Evolutionary conservation across 2,797 vertebrate genomes (phyloP).

Genomic region (Sebastes minor): DNA sequence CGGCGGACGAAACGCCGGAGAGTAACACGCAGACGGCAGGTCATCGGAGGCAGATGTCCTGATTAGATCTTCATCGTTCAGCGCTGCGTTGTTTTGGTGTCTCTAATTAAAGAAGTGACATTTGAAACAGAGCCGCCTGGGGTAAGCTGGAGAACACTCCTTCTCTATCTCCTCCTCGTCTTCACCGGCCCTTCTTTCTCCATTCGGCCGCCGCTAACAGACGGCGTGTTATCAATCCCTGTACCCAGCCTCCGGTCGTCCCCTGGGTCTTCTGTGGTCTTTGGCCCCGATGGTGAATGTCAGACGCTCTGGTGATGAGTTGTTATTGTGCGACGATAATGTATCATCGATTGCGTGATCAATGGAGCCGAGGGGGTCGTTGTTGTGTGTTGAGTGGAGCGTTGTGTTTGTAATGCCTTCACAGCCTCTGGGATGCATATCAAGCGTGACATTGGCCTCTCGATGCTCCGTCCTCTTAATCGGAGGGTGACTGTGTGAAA

Average conservation of each 20-base stretch:
- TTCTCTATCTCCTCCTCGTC: background rate
- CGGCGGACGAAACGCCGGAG: background rate
- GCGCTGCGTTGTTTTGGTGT: background rate
- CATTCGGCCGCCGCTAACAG: background rate
- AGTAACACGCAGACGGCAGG: background rate
- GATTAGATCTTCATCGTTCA: background rate
- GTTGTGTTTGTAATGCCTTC: background rate
- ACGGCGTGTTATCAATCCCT: constrained; percentile 15
- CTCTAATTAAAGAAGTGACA: constrained; percentile 47
- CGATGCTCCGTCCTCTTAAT: background rate
- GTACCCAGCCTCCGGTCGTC: background rate
- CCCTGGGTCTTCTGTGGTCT: background rate
- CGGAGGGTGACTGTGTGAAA: background rate
- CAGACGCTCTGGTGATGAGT: constrained; percentile 31
- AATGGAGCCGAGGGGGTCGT: background rate
- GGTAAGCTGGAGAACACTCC: background rate
- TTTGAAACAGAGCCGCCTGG: constrained; percentile 26
- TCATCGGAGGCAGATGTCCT: background rate
- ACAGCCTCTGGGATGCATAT: background rate
- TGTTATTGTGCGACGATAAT: constrained; percentile 32
- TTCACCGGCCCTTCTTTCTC: background rate
- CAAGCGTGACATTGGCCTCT: background rate
- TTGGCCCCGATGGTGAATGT: background rate
- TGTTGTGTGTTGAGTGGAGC: background rate
- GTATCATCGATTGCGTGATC: constrained; percentile 48